Evolutionary conservation across 2,888 invertebrate genomes (phyloP).

Genomic region (Oscheius sp.): DNA sequence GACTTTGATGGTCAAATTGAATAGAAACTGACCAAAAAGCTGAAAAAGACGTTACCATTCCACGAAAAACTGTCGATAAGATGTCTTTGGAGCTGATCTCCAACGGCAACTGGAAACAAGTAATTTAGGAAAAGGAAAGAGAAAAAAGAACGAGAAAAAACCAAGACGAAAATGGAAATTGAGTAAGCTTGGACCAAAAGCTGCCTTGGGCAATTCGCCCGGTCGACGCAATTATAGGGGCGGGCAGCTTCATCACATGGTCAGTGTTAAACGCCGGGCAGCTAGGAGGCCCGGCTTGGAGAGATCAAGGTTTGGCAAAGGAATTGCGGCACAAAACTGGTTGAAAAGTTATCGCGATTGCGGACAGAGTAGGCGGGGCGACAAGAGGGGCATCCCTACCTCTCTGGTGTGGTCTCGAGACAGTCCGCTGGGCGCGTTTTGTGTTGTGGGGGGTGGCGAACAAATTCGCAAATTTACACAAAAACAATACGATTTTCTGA

Average conservation of each 20-base stretch:
- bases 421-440: no score
- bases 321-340: no score
- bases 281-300: not conserved
- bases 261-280: conserved; percentile 5
- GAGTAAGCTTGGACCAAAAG: not conserved
- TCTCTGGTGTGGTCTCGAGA: no score
- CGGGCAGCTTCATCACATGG: not conserved
- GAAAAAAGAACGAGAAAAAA: not conserved
- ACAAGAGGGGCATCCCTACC: no score
- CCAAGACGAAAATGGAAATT: not conserved
- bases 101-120: conserved; percentile 4
- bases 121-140: not conserved
- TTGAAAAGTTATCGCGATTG: no score
- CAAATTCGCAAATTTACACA: no score
- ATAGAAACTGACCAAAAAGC: not conserved
- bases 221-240: conserved; percentile 1
- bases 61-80: conserved; percentile 7
- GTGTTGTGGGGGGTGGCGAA: no score
- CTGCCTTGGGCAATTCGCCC: not conserved
- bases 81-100: conserved; percentile 23
- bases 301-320: no score
- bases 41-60: not conserved
- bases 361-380: no score
- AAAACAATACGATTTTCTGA: no score
- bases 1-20: not conserved